Percentiles rank a stretch among this genome's conserved stretches.
Evolutionary conservation across 2,113 vertebrate genomes (phyloP).

Genomic region (Notarius quadriscutis): DNA sequence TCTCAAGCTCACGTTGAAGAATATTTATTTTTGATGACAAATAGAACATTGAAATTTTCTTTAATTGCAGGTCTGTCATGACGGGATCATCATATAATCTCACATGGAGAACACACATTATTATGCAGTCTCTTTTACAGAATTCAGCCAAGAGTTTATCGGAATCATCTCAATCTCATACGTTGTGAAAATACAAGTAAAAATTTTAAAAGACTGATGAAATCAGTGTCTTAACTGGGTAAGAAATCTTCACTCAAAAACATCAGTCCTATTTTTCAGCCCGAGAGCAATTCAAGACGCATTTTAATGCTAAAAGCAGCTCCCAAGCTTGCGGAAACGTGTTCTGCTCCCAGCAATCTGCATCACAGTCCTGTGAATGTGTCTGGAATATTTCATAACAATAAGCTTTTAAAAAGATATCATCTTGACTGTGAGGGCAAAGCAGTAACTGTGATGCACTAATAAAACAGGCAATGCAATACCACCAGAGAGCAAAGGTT

Average conservation of each 20-base stretch:
- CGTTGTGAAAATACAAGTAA: neutral
- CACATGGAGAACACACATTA: neutral
- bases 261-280: neutral
- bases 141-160: neutral
- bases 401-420: constrained; percentile 8
- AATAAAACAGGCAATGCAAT: constrained; percentile 22
- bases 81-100: neutral
- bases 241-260: too few relatives aligned
- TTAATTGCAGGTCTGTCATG: neutral
- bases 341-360: neutral
- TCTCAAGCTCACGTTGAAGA: neutral
- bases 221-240: too few relatives aligned
- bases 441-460: constrained; percentile 1
- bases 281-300: neutral
- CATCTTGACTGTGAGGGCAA: neutral
- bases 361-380: neutral
- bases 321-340: neutral
- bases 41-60: neutral
- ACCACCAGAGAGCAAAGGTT: constrained; percentile 6
- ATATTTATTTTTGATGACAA: neutral
- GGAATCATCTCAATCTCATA: neutral
- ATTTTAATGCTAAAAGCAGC: neutral
- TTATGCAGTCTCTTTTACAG: neutral
- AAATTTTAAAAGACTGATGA: too few relatives aligned
- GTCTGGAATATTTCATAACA: neutral